These are phyloP conservation scores for Solenopsis invicta DNA, from an alignment of 1,140 invertebrate species.

Conservation along the genomic window DNA sequence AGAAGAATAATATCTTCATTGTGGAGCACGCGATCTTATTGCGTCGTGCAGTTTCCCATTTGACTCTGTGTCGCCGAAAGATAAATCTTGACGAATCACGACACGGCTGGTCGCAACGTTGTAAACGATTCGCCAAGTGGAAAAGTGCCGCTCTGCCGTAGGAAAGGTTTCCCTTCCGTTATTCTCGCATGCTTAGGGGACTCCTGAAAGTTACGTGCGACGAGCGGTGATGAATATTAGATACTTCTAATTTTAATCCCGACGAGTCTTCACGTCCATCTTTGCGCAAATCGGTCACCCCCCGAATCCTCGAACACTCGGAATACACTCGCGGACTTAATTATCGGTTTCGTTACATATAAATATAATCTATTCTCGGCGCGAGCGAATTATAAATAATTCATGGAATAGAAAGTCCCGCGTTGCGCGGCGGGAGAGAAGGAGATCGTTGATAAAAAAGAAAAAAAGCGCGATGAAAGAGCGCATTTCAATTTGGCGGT, in stretches of 20 bases:
- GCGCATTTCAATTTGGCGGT: slow-evolving; percentile 5
- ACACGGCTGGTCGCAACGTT: not conserved
- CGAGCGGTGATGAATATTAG: not conserved
- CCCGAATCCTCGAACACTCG: not conserved
- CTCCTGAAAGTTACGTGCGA: not conserved
- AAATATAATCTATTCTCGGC: not conserved
- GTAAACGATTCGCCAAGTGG: not conserved
- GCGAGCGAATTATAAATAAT: not conserved
- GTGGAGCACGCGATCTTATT: not conserved
- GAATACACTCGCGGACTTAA: not conserved
- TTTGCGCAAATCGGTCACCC: not conserved
- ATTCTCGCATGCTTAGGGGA: not conserved
- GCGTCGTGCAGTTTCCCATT: not conserved
- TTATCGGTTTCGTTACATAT: not conserved
- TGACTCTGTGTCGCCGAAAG: not conserved
- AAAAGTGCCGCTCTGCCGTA: slow-evolving; percentile 1
- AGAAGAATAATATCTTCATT: not conserved
- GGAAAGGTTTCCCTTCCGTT: not conserved
- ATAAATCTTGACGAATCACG: slow-evolving; percentile 4
- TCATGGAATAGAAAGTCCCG: slow-evolving; percentile 14
- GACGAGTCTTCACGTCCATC: no score
- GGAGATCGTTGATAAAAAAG: slow-evolving; percentile 9
- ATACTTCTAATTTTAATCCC: slow-evolving; percentile 8
- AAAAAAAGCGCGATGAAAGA: not conserved
- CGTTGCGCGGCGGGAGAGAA: not conserved